Percentiles rank a stretch among this genome's conserved stretches.
Conservation (phyloP, 2,113 vertebrate genomes). For the Oryzias celebensis region DNA sequence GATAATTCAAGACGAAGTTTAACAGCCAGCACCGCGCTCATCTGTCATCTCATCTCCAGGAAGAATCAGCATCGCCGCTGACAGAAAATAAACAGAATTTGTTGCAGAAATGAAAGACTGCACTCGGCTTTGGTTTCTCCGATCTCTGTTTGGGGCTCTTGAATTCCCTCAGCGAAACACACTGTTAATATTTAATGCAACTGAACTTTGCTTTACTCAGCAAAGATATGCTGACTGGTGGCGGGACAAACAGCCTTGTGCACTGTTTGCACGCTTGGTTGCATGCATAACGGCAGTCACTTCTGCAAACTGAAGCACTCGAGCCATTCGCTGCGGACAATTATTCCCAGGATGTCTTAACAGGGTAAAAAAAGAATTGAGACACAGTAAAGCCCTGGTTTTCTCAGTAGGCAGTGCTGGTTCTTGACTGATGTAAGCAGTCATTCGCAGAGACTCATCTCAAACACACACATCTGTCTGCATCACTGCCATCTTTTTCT, state of each 20-base stretch:
- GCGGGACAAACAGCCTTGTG: neutral
- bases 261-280: neutral
- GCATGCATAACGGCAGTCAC: neutral
- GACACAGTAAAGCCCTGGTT: neutral
- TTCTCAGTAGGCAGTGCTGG: conserved; percentile 5
- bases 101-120: no score
- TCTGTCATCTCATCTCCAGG: no score
- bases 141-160: no score
- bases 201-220: neutral
- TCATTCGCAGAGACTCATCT: conserved; percentile 29
- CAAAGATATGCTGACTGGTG: neutral
- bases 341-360: no score
- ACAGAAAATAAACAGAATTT: no score
- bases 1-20: no score
- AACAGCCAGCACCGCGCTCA: no score
- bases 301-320: neutral
- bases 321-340: neutral
- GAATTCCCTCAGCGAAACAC: no score
- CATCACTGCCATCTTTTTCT: conserved; percentile 1
- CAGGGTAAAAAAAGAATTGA: neutral
- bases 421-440: conserved; percentile 44
- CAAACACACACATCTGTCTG: conserved; percentile 39
- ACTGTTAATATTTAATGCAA: neutral
- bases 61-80: no score
- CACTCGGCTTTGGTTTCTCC: no score